Base-by-base conservation (phyloP, 2,888 invertebrate species). In the Drosophila anomalata region DNA sequence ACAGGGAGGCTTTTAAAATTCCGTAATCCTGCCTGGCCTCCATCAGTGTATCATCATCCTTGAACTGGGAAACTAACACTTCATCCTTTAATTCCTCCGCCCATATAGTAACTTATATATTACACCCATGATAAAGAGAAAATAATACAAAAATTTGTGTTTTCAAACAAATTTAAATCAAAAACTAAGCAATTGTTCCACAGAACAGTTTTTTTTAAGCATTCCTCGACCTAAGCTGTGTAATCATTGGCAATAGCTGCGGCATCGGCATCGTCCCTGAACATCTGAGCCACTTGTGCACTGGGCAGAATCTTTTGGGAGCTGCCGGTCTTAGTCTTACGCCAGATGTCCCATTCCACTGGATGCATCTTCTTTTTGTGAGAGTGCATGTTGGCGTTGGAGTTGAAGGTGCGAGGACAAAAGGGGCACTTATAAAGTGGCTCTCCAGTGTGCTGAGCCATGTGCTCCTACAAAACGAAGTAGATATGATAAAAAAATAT, bases 331-430 rank as follows among this genome's bases (percentile, higher is more conserved):
- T 90, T 90, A 1, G 87, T 90, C 74, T 78, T 89, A 2, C 89
- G 89, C 89, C 90, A 90, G 41, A 79, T 88, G 48, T 90, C 90
- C 91, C 91, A 91, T 76, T 91, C 90, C 33, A 79, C 78, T 4
- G 89, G 88, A 79, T 91, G 91, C 59, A 87, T 82, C 62, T 90
- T 91, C 67, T 91, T 91, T 42, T 90, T 87, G 76, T 91, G 91
- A 0, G 91, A 89, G 77, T 91, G 90, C 90, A 91, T 90, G 72
- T 91, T 91, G 12, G 90, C 91, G 75, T 90, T 90, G 1, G 91
- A 91, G 74, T 91, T 91, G 56, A 91, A 91, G 11, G 91, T 91
- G 77, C 90, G 89, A 0, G 91, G 81, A 73, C 91, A 91, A 76
- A 91, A 91, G 0, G 89, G 89, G 42, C 91, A 91, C 42, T 85